These are phyloP conservation scores for Pimephales promelas DNA, from an alignment of 2,113 vertebrate species.

Conservation along the genomic window DNA sequence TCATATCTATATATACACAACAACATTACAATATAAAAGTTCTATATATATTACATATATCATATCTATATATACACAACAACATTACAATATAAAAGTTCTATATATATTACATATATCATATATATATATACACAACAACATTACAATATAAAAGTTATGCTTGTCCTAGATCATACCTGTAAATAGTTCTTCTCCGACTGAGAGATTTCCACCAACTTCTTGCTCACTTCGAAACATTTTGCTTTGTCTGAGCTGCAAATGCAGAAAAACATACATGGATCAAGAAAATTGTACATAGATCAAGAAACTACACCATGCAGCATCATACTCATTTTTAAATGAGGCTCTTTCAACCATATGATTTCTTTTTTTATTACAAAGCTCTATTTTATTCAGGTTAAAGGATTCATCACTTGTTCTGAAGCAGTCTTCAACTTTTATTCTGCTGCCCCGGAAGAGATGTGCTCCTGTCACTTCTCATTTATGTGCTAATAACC, in stretches of 20 bases:
- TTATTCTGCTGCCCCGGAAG: neutral
- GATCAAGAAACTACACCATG: too few species aligned
- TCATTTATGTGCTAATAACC: neutral
- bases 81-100: too few species aligned
- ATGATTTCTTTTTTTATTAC: too few species aligned
- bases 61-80: too few species aligned
- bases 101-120: too few species aligned
- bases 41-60: too few species aligned
- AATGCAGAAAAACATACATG: constrained; percentile 9
- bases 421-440: neutral
- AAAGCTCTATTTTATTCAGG: neutral
- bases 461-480: neutral
- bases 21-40: too few species aligned
- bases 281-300: neutral
- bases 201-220: constrained; percentile 87
- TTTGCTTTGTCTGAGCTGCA: constrained; percentile 90
- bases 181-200: constrained; percentile 86
- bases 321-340: too few species aligned
- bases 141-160: too few species aligned
- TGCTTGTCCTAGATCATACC: constrained; percentile 71
- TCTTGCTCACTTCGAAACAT: constrained; percentile 90
- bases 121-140: too few species aligned
- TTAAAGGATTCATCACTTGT: neutral
- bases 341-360: too few species aligned
- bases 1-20: too few species aligned